Conservation (phyloP, 2,113 vertebrate species). For the Marcusenius ussheri region DNA sequence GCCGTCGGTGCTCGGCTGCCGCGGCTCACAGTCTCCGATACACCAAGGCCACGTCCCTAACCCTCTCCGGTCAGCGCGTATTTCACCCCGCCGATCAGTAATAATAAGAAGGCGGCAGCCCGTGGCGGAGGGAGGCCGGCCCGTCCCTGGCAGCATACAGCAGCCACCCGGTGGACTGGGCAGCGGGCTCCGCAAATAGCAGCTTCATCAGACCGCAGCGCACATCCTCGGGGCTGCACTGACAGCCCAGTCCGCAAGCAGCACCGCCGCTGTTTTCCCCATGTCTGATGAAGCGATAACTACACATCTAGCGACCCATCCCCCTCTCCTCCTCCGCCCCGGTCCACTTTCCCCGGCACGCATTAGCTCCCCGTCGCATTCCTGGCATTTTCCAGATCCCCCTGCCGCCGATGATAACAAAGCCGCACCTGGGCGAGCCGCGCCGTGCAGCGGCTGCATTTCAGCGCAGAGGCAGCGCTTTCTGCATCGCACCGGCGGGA, state of each 20-base stretch:
- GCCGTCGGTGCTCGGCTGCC: not conserved
- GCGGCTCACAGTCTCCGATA: not conserved
- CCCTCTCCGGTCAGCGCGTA: not conserved
- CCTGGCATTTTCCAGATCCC: constrained; percentile 58
- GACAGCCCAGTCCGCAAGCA: constrained; percentile 19
- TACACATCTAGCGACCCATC: constrained; percentile 41
- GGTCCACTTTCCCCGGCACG: constrained; percentile 46
- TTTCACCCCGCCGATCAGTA: not conserved
- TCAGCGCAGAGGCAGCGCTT: constrained; percentile 20
- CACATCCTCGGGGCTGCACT: constrained; percentile 22
- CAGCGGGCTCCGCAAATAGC: not conserved
- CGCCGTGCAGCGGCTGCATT: constrained; percentile 27
- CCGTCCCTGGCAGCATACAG: not conserved
- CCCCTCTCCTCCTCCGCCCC: constrained; percentile 35
- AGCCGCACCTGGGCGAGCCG: constrained; percentile 43
- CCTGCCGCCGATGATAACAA: constrained; percentile 42
- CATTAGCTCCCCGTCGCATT: constrained; percentile 57
- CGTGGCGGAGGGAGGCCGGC: not conserved
- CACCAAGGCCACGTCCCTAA: not conserved
- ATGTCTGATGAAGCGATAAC: constrained; percentile 35
- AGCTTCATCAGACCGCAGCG: constrained; percentile 3
- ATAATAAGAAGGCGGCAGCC: not conserved
- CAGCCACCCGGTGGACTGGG: not conserved
- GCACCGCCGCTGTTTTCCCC: constrained; percentile 26
- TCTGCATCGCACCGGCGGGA: constrained; percentile 29